Conservation (phyloP, 2,113 vertebrate species). For the Motacilla alba region DNA sequence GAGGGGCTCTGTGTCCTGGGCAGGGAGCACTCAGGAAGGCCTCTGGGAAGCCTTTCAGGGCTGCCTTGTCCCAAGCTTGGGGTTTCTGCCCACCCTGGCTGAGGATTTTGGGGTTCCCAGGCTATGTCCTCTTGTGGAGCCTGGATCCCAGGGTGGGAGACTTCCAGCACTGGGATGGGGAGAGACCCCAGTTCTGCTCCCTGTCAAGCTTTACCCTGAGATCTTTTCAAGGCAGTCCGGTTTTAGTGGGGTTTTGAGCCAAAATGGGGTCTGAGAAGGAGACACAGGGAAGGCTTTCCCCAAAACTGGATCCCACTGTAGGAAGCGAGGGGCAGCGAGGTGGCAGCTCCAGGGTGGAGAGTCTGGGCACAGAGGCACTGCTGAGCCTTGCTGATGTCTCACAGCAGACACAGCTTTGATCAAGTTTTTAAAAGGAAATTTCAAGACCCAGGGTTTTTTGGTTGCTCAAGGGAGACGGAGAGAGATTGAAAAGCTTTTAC, state of each 20-base stretch:
- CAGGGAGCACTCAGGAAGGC: not conserved
- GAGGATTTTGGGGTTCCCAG: not conserved
- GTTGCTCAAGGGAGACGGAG: not conserved
- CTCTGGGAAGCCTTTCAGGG: not conserved
- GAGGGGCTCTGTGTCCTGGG: accelerated
- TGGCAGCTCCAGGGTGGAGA: accelerated
- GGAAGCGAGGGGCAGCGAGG: not conserved
- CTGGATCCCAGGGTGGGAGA: not conserved
- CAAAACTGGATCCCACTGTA: accelerated
- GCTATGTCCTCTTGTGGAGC: not conserved
- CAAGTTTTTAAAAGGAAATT: not conserved
- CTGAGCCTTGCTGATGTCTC: not conserved
- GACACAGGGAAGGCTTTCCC: not conserved
- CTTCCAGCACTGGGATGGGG: not conserved
- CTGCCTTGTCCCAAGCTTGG: not conserved
- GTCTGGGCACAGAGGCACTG: not conserved
- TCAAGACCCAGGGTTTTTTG: not conserved
- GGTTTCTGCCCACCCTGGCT: not conserved
- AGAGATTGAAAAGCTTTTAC: not conserved
- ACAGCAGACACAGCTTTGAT: not conserved
- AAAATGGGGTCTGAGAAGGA: not conserved
- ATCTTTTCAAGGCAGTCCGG: not conserved
- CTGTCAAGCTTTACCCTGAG: not conserved
- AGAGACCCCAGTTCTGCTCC: not conserved
- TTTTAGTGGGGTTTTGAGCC: not conserved